These are phyloP conservation scores for Gastracanthus pulcherrimus DNA, from an alignment of 2,888 invertebrate genomes.

Conservation along the genomic window DNA sequence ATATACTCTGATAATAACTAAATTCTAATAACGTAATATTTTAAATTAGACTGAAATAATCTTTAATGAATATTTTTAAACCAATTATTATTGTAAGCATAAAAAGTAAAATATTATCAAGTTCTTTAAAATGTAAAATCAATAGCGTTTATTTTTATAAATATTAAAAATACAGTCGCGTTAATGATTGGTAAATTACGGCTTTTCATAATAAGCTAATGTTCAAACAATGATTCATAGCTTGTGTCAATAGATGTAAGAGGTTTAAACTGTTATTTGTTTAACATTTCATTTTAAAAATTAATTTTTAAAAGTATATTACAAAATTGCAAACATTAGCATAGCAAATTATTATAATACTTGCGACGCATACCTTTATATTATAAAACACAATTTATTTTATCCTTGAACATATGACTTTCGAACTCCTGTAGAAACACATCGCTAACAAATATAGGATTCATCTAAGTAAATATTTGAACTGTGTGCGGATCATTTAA, in stretches of 20 bases:
- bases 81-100: too few relatives aligned
- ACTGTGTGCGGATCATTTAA: not conserved
- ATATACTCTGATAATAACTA: too few relatives aligned
- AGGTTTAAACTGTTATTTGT: not conserved
- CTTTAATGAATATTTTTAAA: too few relatives aligned
- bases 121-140: too few relatives aligned
- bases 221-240: not conserved
- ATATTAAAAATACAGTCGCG: too few relatives aligned
- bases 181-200: too few relatives aligned
- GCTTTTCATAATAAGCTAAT: too few relatives aligned
- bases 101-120: too few relatives aligned
- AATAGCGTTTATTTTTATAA: too few relatives aligned
- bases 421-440: conserved; percentile 23
- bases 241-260: not conserved
- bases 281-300: not conserved
- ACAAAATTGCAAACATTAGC: conserved; percentile 21
- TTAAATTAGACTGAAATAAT: too few relatives aligned
- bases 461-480: conserved; percentile 25
- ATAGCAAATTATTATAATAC: not conserved
- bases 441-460: not conserved
- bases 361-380: not conserved
- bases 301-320: not conserved
- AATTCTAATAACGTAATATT: too few relatives aligned
- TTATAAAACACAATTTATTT: not conserved
- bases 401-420: conserved; percentile 22